These are phyloP conservation scores for Drosophila birchii DNA, from an alignment of 2,888 invertebrate species.

Conservation along the genomic window DNA sequence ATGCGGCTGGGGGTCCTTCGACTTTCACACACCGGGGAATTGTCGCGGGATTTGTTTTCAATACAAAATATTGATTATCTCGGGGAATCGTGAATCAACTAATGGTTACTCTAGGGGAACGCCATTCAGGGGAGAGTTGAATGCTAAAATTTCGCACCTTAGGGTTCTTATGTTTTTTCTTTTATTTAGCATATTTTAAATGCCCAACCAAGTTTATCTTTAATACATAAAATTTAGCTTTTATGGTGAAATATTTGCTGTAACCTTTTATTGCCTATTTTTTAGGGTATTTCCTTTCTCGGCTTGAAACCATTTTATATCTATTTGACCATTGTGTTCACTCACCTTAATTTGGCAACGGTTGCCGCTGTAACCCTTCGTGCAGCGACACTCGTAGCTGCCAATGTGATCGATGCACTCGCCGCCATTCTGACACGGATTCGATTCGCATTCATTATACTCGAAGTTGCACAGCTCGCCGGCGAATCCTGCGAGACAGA, in stretches of 20 bases:
- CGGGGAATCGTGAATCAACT: constrained; percentile 38
- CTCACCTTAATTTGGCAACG: constrained; percentile 90
- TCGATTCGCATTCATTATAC: constrained; percentile 91
- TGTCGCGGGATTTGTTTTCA: constrained; percentile 50
- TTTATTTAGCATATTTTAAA: neutral
- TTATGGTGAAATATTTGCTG: too few relatives aligned
- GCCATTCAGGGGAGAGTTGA: neutral
- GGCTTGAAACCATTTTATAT: neutral
- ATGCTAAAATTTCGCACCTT: neutral
- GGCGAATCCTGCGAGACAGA: constrained; percentile 87
- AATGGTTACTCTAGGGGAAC: constrained; percentile 28
- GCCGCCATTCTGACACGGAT: constrained; percentile 90
- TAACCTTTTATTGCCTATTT: neutral
- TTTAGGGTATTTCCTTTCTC: neutral
- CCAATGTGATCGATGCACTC: constrained; percentile 91
- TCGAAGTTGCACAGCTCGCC: constrained; percentile 90
- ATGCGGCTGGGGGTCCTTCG: constrained; percentile 22
- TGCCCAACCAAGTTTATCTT: neutral
- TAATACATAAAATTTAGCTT: neutral
- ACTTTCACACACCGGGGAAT: constrained; percentile 41
- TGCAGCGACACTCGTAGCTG: constrained; percentile 88
- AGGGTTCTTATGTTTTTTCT: neutral
- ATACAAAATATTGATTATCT: constrained; percentile 46
- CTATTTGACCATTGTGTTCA: constrained; percentile 35
- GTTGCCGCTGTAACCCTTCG: constrained; percentile 89